phyloP scores from a whole-genome alignment of 2,113 vertebrate genomes.

The Rhadina sibilatrix region DNA sequence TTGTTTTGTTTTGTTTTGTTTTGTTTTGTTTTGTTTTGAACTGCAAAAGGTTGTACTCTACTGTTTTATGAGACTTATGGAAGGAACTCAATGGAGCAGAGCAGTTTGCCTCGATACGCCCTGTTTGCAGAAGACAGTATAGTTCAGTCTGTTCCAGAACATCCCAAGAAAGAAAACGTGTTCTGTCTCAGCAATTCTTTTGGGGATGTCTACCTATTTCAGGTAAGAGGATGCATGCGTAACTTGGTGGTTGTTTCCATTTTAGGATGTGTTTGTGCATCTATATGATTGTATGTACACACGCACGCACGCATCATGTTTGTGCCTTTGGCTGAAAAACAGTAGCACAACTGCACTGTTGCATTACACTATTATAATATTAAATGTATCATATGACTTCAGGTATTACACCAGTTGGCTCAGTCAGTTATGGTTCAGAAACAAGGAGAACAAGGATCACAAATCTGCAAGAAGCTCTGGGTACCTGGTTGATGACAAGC shows the following conservation, averaged over 20 bases:
- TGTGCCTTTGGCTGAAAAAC: background rate
- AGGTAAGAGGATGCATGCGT: constrained; percentile 71
- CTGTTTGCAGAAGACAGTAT: constrained; percentile 92
- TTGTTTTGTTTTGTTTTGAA: too few species aligned
- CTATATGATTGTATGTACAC: background rate
- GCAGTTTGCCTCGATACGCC: constrained; percentile 83
- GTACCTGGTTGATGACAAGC: background rate
- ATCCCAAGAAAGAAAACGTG: constrained; percentile 95
- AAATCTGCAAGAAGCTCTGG: background rate
- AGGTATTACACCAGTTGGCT: background rate
- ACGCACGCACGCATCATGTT: rapidly evolving
- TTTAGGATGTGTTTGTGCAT: background rate
- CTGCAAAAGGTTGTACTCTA: constrained; percentile 88
- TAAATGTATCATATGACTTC: background rate
- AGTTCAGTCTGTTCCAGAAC: constrained; percentile 93
- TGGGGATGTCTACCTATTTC: constrained; percentile 94
- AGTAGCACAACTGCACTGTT: background rate
- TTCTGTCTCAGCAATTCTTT: constrained; percentile 98
- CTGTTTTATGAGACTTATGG: constrained; percentile 94
- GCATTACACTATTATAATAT: background rate
- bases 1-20: too few species aligned
- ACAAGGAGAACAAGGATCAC: background rate
- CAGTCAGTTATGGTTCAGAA: background rate
- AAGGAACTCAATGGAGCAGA: constrained; percentile 84
- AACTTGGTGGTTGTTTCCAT: background rate